Conservation (phyloP, 2,888 invertebrate genomes). For the Allophyes oxyacanthae region DNA sequence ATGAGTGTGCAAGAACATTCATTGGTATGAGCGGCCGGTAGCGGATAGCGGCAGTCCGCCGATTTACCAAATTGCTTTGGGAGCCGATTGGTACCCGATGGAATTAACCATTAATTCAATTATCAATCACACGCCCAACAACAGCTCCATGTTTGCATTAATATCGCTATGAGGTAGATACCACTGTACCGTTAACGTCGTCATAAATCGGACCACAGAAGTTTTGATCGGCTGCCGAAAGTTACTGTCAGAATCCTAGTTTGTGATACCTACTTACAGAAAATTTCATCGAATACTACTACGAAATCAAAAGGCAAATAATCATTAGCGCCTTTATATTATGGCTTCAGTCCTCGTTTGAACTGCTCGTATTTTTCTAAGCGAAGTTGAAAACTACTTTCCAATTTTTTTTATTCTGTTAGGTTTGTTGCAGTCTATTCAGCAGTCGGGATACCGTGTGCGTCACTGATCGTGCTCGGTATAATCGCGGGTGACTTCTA, state of each 20-base stretch:
- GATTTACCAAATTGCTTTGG: constrained; percentile 68
- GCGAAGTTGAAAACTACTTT: constrained; percentile 29
- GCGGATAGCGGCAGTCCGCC: constrained; percentile 47
- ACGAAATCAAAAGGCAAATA: constrained; percentile 11
- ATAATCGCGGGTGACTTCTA: constrained; percentile 13
- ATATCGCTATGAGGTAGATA: constrained; percentile 33
- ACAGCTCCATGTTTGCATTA: constrained; percentile 55
- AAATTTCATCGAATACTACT: background rate
- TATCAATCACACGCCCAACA: constrained; percentile 64
- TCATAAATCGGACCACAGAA: constrained; percentile 12
- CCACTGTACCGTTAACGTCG: constrained; percentile 11
- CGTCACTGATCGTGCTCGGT: constrained; percentile 7
- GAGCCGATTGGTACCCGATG: constrained; percentile 59
- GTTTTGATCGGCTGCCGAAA: constrained; percentile 2
- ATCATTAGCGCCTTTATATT: background rate
- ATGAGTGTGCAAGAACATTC: constrained; percentile 64
- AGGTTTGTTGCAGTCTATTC: constrained; percentile 25
- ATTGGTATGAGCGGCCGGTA: constrained; percentile 53
- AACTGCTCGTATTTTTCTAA: constrained; percentile 15
- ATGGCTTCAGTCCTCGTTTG: constrained; percentile 27
- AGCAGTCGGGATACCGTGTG: constrained; percentile 10
- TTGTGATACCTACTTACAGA: background rate
- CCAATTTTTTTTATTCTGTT: constrained; percentile 27
- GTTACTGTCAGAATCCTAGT: constrained; percentile 8
- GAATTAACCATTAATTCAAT: constrained; percentile 69